Evolutionary conservation across 2,888 invertebrate species (phyloP), one percentile per base, ranked within the genome.

Genomic region (Xestoiulus laeticollis): DNA sequence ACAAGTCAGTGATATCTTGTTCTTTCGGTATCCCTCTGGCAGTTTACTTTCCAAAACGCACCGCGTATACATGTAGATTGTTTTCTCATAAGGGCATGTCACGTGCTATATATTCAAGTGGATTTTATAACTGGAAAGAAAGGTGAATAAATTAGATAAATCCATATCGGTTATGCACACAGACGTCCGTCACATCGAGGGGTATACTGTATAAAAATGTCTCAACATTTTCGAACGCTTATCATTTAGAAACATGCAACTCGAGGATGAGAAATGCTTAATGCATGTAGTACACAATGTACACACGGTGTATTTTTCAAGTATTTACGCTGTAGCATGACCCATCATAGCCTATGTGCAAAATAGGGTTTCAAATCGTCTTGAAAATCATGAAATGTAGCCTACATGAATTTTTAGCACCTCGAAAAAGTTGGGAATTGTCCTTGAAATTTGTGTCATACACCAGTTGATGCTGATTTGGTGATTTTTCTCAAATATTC

Each of bases 81-180:
- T 59, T 59, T 59, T 59, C 19, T n/a, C 59, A 59, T n/a, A n/a
- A 6, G 1, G 6, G 19, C 59, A n/a, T 59, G 8, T 19, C 59
- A 6, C 19, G n/a, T 22, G 19, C 22, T 1, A 59, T n/a, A n/a
- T n/a, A n/a, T 6, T 59, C n/a, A n/a, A 59, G 59, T 59, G n/a
- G 3, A n/a, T 59, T 19, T 59, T n/a, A 6, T n/a, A n/a, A 5
- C 6, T n/a, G 5, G 4, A 59, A 6, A 59, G 22, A 59, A 59
- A n/a, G 59, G 59, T n/a, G 59, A 59, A 59, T 59, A 59, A 59
- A 59, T 59, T 59, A 59, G n/a, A 59, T 59, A 59, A 59, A 59
- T 59, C 59, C 59, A 59, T 59, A 59, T n/a, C 59, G n/a, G 59
- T 59, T 59, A 59, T 59, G 59, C 59, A n/a, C 19, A n/a, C 59